Evolutionary conservation across 1,140 invertebrate species (phyloP), one percentile per base, ranked within the genome.

Genomic region (Apis florea): DNA sequence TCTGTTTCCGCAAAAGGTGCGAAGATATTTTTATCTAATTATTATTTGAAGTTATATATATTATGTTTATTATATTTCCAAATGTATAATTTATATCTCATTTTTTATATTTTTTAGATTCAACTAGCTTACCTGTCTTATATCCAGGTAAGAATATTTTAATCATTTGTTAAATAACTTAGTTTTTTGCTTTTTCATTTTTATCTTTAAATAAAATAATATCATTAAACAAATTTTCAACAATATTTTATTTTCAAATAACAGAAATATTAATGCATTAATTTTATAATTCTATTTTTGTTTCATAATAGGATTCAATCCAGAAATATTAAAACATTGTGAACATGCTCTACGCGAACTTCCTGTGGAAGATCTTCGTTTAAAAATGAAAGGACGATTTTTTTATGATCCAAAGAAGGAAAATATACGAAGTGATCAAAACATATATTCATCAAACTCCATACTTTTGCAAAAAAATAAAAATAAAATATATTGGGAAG

Each of bases 1-100:
- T 94, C 93, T 67, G 93, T 94, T 63, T 93, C 92, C 56, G 91
- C 90, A 15, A 93, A 93, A 94, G 93, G 93, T 93, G 89, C 85
- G 92, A 83, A 73, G 85, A 83, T 83, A 82, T 70, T 79, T 79
- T 83, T 73, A 71, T 71, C 47, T 83, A 31, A 8, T 73, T 66
- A 61, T 26, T 26, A 72, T 76, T 75, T n/a, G 19, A 51, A 47
- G 17, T 54, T 47, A 68, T 47, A 53, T 17, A 58, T 63, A 68
- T 31, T 9, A 54, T 26, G 24, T 40, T 64, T 51, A 19, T n/a
- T 19, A 71, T 12, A 53, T 75, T 58, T 40, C 63, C 64, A 66
- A 85, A 83, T 79, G 89, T 83, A 85, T 85, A 58, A 15, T 51
- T 78, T 31, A 51, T 67, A 54, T 81, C 64, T 76, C 70, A 63